Base-by-base conservation (phyloP, 35 echinoderm and acorn worm genomes). In the Stichopus chloronotus region DNA sequence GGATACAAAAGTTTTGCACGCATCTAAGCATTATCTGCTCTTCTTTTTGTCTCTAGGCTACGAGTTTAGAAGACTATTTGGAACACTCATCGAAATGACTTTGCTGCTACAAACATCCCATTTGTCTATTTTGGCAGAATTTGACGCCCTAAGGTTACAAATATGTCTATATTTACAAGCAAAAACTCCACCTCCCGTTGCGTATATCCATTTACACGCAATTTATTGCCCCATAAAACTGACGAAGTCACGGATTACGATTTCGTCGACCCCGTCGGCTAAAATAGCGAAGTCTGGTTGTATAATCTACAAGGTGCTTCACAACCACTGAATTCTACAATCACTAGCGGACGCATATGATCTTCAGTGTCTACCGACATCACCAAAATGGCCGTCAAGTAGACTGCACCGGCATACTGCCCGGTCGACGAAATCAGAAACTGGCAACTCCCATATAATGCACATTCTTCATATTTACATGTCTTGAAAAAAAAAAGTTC, bases 131-230 rank as follows among this genome's bases (percentile, higher is more conserved):
- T 14, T 72, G 69, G 69, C 69, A 72, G 19, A n/a, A 74, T 74
- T 65, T 74, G 69, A n/a, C 17, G 19, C 20, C 69, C 69, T 74
- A 22, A 74, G 69, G 69, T n/a, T 74, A 7, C 14, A n/a, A 74
- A 19, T 20, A 74, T n/a, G 69, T 74, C 69, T 74, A 74, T 74
- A 74, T 74, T 74, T 74, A 74, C 69, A 74, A 19, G 69, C 17
- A 74, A 74, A 61, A 61, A 14, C 59, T 61, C 69, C 22, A 74
- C 69, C 69, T 20, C 69, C 19, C 22, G 69, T 74, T 19, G 69
- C 22, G 5, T 20, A 74, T 16, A 74, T 74, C 69, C 69, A 74
- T 74, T 74, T 74, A 74, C 14, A 74, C 69, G 69, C 19, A 74
- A 74, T 74, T 74, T 74, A 21, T 74, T 16, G 69, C 6, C 69